phyloP scores from a whole-genome alignment of 2,113 vertebrate species.

The Hippocampus guttulatus region DNA sequence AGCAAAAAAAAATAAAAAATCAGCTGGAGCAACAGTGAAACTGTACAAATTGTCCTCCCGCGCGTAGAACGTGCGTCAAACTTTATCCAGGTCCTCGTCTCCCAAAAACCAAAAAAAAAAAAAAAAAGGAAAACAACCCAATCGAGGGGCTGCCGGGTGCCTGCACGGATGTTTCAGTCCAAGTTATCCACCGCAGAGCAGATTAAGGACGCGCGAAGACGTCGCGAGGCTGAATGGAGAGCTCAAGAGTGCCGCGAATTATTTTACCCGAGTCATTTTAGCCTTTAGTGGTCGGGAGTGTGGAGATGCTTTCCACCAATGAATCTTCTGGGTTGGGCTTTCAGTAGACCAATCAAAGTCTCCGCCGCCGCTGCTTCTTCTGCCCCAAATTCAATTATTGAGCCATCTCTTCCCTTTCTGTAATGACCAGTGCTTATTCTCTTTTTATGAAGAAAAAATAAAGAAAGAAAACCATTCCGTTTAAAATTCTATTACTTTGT shows the following conservation, averaged over 20 bases:
- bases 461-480: neutral
- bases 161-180: slow-evolving; percentile 41
- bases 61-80: slow-evolving; percentile 48
- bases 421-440: neutral
- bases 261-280: slow-evolving; percentile 76
- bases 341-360: slow-evolving; percentile 62
- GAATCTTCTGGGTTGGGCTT: slow-evolving; percentile 65
- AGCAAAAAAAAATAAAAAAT: neutral
- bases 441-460: neutral
- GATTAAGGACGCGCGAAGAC: slow-evolving; percentile 36
- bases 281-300: slow-evolving; percentile 66
- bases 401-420: slow-evolving; percentile 42
- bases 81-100: slow-evolving; percentile 39
- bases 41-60: slow-evolving; percentile 21
- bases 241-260: slow-evolving; percentile 66
- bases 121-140: neutral
- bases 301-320: slow-evolving; percentile 66
- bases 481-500: neutral
- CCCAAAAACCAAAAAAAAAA: neutral
- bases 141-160: slow-evolving; percentile 20
- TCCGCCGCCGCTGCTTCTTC: slow-evolving; percentile 16
- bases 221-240: slow-evolving; percentile 46
- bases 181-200: slow-evolving; percentile 49
- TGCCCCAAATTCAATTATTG: slow-evolving; percentile 54
- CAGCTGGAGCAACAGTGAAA: slow-evolving; percentile 16